Evolutionary conservation across 1,140 invertebrate genomes (phyloP).

Genomic region (Hypsibius dujardini): DNA sequence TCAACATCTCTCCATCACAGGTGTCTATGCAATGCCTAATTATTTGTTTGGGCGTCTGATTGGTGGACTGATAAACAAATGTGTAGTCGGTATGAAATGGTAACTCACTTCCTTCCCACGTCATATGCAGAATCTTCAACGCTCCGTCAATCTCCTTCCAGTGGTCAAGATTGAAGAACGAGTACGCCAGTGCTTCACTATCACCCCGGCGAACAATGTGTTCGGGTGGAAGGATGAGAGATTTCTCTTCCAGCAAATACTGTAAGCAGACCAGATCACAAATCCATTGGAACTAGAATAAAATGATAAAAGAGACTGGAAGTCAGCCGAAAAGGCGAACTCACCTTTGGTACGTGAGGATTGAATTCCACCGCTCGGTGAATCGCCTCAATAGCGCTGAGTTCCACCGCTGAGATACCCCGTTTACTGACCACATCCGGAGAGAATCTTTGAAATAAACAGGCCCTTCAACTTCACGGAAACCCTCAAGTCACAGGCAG

Average conservation of each 20-base stretch:
- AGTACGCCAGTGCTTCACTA: conserved; percentile 86
- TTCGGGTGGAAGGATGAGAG: conserved; percentile 83
- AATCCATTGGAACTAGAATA: not conserved
- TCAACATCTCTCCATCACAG: too few relatives aligned
- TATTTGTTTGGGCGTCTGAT: too few relatives aligned
- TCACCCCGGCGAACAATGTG: conserved; percentile 94
- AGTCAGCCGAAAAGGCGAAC: too few relatives aligned
- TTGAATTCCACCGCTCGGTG: conserved; percentile 95
- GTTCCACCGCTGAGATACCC: conserved; percentile 68
- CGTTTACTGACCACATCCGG: conserved; percentile 70
- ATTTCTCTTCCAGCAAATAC: conserved; percentile 90
- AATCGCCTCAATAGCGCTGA: conserved; percentile 86
- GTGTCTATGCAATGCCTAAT: too few relatives aligned
- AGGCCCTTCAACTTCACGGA: not conserved
- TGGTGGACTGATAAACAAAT: too few relatives aligned
- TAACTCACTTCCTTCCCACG: conserved; percentile 70
- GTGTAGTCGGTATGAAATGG: not conserved
- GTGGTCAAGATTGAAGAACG: conserved; percentile 85
- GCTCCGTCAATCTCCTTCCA: conserved; percentile 95
- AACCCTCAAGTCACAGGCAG: not conserved
- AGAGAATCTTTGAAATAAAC: conserved; percentile 40
- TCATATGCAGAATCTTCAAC: conserved; percentile 74
- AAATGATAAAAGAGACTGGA: too few relatives aligned
- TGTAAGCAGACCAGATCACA: conserved; percentile 28
- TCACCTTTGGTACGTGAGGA: conserved; percentile 81